Base-by-base conservation (phyloP, 2,113 vertebrate genomes). In the Neolamprologus modestus region DNA sequence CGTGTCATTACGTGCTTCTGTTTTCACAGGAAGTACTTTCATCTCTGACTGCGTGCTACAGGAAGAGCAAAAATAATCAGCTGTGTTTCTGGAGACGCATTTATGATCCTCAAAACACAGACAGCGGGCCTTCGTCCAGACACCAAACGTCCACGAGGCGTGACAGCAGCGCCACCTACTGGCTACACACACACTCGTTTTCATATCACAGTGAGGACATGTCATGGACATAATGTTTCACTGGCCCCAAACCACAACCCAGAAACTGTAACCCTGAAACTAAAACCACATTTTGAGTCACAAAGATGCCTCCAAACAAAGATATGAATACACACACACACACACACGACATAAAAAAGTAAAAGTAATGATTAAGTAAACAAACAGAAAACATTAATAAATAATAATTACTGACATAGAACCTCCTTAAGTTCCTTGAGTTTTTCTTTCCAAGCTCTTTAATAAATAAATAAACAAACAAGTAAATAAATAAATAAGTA, bases 241-340 rank as follows among this genome's bases (percentile, higher is more conserved):
- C 24, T 16, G 55, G 24, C 11, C 24, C 3, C 1, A 0, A 33
- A 19, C 16, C 57, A 33, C 9, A 19, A 59, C 55, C 55, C 55
- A 28, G 24, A 28, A 31, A 1, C 57, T 2, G 26, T 17, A 2
- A 61, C 14, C 1, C 57, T 0, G 2, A 61, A 1, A 31, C 8
- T 31, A 31, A 16, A 61, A 31, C 2, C 57, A 31, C 57, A 61
- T 28, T 14, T 0, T 14, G 26, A 61, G 2, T 61, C 57, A 9
- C 57, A 31, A 31, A 59, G 13, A 59, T 59, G 8, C 26, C 0
- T 59, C 3, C 2, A 26, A 26, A 28, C 55, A 57, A 57, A 59
- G 55, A 31, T 59, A 59, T 31, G 26, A 59, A 26, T 0, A 26
- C 31, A 35, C 17, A 11, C 63, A 37, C 6, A 35, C 28, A 7